A percentile compares a stretch with the other conserved stretches of the same genome.
phyloP scores from a whole-genome alignment of 2,113 vertebrate genomes.

The Neomonachus schauinslandi region DNA sequence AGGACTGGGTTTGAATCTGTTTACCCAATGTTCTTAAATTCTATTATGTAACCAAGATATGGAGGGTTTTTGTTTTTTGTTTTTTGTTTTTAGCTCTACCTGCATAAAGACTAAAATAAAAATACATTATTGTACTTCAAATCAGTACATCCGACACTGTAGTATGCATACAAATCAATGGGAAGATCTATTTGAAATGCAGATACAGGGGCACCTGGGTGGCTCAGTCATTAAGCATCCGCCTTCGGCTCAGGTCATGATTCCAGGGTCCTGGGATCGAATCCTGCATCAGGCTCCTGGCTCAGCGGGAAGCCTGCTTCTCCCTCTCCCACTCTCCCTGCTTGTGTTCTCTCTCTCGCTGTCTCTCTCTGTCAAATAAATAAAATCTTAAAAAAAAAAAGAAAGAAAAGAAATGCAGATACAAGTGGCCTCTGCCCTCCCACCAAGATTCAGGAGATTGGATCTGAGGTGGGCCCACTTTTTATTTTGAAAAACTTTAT shows the following conservation, averaged over 20 bases:
- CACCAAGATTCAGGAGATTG: neutral
- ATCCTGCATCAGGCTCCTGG: too few relatives aligned
- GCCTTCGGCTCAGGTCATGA: too few relatives aligned
- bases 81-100: neutral
- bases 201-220: too few relatives aligned
- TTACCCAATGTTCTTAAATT: neutral
- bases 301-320: too few relatives aligned
- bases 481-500: neutral
- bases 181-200: conserved; percentile 8
- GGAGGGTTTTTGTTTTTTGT: neutral
- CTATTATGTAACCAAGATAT: neutral
- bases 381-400: too few relatives aligned
- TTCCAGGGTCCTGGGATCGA: too few relatives aligned
- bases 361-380: too few relatives aligned
- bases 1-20: neutral
- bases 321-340: too few relatives aligned
- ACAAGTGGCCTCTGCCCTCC: neutral
- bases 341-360: too few relatives aligned
- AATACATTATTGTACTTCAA: neutral
- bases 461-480: neutral
- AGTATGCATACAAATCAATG: neutral
- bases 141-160: neutral
- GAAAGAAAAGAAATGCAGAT: neutral
- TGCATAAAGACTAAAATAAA: neutral
- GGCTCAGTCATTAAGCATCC: too few relatives aligned